These are phyloP conservation scores for Agapornis canus DNA, from an alignment of 2,797 vertebrate genomes.

Conservation along the genomic window DNA sequence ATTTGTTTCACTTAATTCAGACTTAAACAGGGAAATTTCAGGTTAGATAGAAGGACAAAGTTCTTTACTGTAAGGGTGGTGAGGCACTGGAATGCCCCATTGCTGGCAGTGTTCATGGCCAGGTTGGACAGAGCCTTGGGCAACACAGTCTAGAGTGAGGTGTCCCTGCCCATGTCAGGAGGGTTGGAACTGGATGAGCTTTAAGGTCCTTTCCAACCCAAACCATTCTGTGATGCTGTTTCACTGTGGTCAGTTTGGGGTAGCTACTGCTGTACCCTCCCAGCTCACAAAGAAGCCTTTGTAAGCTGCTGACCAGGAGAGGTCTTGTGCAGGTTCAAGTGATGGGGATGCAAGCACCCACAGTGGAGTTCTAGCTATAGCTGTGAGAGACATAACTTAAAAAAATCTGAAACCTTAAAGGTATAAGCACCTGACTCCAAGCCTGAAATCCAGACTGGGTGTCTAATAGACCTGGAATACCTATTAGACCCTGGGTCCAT, in stretches of 20 bases:
- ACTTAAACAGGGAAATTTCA: not conserved
- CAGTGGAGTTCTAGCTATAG: not conserved
- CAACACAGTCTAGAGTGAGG: not conserved
- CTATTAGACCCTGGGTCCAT: not conserved
- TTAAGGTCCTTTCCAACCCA: not conserved
- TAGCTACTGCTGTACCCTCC: not conserved
- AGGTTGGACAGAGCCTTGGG: not conserved
- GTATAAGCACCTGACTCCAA: not conserved
- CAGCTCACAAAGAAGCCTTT: not conserved
- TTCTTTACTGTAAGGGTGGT: not conserved
- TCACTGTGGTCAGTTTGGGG: not conserved
- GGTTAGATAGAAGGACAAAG: not conserved
- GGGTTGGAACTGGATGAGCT: not conserved
- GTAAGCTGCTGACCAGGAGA: not conserved
- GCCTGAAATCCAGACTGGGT: not conserved
- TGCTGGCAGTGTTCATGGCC: not conserved
- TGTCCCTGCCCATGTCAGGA: not conserved
- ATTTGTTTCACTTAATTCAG: not conserved
- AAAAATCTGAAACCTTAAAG: not conserved
- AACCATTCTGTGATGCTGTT: not conserved
- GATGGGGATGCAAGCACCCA: not conserved
- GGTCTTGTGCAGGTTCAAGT: too few species aligned
- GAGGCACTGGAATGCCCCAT: not conserved
- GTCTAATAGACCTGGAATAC: not conserved
- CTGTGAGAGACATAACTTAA: not conserved